These are phyloP conservation scores for Melieria crassipennis DNA, from an alignment of 2,888 invertebrate genomes.

Conservation along the genomic window DNA sequence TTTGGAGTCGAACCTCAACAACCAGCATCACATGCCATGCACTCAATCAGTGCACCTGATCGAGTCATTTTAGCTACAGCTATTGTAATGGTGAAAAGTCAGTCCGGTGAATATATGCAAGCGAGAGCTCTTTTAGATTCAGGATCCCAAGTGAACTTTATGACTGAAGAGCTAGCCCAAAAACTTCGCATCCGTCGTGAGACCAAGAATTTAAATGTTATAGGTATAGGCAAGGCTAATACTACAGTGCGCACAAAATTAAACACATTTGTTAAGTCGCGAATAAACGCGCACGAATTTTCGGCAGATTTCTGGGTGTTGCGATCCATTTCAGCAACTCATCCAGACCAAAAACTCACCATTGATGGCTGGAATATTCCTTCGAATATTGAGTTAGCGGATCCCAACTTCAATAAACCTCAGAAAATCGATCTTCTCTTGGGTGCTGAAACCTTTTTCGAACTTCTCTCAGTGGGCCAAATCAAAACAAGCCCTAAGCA, in stretches of 20 bases:
- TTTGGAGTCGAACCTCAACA: slow-evolving; percentile 15
- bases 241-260: slow-evolving; percentile 27
- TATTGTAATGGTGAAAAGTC: slow-evolving; percentile 28
- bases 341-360: slow-evolving; percentile 22
- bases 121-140: slow-evolving; percentile 31
- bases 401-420: slow-evolving; percentile 34
- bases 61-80: slow-evolving; percentile 35
- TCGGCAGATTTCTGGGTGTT: slow-evolving; percentile 29
- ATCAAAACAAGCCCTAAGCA: slow-evolving; percentile 23
- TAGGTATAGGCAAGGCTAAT: slow-evolving; percentile 30
- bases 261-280: slow-evolving; percentile 21
- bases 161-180: slow-evolving; percentile 32
- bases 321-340: slow-evolving; percentile 27
- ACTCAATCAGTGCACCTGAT: slow-evolving; percentile 6
- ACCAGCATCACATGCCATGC: slow-evolving; percentile 12
- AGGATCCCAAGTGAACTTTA: slow-evolving; percentile 30
- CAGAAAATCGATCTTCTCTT: slow-evolving; percentile 29
- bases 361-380: slow-evolving; percentile 32
- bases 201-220: slow-evolving; percentile 18
- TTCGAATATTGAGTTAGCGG: slow-evolving; percentile 31
- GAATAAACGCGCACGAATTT: slow-evolving; percentile 13
- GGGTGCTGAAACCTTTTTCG: too few relatives aligned
- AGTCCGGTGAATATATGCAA: slow-evolving; percentile 15
- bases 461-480: slow-evolving; percentile 29
- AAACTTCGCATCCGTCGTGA: slow-evolving; percentile 24